phyloP scores from a whole-genome alignment of 2,113 vertebrate genomes.

The Syrrhaptes paradoxus region DNA sequence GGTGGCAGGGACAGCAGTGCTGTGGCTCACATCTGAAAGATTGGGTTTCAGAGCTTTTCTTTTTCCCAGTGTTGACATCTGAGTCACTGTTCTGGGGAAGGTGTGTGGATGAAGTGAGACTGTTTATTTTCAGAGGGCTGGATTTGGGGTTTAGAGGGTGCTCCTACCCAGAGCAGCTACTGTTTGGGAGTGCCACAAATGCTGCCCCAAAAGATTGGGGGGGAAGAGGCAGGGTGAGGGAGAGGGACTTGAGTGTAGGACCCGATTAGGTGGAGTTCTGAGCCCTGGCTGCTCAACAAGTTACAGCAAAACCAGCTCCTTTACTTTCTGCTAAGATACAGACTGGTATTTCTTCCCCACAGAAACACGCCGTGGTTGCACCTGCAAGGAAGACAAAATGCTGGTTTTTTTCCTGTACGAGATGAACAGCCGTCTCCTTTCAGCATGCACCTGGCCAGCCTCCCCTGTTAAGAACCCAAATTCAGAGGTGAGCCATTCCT shows the following conservation, averaged over 20 bases:
- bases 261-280: neutral
- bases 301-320: neutral
- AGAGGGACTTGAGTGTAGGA: neutral
- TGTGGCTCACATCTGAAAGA: neutral
- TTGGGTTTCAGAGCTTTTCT: neutral
- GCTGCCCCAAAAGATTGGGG: no score
- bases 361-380: neutral
- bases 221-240: no score
- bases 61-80: accelerated
- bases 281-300: neutral
- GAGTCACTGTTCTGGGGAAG: neutral
- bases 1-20: neutral
- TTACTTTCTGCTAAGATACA: neutral
- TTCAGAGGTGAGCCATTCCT: neutral
- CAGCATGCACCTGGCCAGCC: neutral
- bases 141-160: neutral
- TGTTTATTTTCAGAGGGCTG: neutral
- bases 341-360: neutral
- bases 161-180: neutral
- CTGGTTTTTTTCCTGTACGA: neutral
- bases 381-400: neutral
- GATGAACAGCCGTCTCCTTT: neutral
- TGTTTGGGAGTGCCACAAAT: neutral
- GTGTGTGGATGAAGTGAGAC: neutral
- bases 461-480: neutral